Base-by-base conservation (phyloP, 2,888 invertebrate genomes). In the Clanis bilineata region DNA sequence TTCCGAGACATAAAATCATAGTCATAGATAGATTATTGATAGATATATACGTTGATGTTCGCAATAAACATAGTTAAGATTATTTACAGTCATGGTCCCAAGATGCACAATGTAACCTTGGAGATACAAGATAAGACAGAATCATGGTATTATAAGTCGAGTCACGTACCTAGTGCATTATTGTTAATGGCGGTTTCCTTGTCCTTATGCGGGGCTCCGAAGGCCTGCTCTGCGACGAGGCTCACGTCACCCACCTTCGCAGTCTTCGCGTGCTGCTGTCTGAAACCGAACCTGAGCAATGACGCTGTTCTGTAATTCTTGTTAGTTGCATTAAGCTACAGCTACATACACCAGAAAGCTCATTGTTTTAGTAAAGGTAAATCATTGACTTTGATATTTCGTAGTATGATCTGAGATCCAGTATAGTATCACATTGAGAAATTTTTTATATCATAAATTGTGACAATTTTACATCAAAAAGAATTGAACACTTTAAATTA, bases 201-300 rank as follows among this genome's bases (percentile, higher is more conserved):
- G 67, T 93, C 92, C 74, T 93, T 91, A 64, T 18, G 9, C 4
- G 85, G 72, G 45, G 76, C 77, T 57, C 76, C 85, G 81, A 92
- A 90, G 68, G 90, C 85, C 61, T 82, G 83, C 72, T 93, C 87
- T 60, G 91, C 88, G 0, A 86, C 80, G 70, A 93, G 72, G 72
- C 91, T 92, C 68, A 94, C 87, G 83, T 96, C 95, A 43, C 93
- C 93, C 58, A 95, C 94, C 84, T 94, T 94, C 75, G 95, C 95
- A 61, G 95, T 94, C 79, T 95, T 94, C 70, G 93, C 93, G 65
- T 93, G 93, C 72, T 93, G 93, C 79, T 95, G 95, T 74, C 96
- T 93, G 90, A 96, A 96, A 72, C 96, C 96, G 85, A 96, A 96
- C 78, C 93, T 93, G 63, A 77, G 69, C 73, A 73, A 77, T 56